Percentiles rank a stretch among this genome's conserved stretches.
Conservation (phyloP, 2,888 invertebrate genomes). For the Quadriops clusia region DNA sequence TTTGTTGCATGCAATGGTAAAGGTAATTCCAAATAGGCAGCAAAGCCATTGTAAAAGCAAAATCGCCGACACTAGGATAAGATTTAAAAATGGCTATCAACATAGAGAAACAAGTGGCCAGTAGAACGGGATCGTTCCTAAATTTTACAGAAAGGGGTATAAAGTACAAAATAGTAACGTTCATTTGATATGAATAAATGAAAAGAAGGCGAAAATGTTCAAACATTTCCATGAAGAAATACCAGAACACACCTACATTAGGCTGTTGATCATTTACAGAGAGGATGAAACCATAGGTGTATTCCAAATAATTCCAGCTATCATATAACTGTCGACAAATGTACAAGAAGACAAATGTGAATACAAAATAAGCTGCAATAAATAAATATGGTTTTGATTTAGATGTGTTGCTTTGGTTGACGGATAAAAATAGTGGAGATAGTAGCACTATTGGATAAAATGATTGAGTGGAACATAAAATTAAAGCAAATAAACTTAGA, state of each 20-base stretch:
- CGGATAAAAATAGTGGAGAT: conserved; percentile 66
- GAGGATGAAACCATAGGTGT: conserved; percentile 69
- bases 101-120: conserved; percentile 68
- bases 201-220: conserved; percentile 95
- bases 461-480: conserved; percentile 70
- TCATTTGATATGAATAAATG: conserved; percentile 93
- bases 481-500: conserved; percentile 56
- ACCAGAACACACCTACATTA: conserved; percentile 98
- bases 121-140: conserved; percentile 64
- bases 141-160: conserved; percentile 75
- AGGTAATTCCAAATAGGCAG: conserved; percentile 86
- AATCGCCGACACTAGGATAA: conserved; percentile 93
- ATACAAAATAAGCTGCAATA: conserved; percentile 16
- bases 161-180: conserved; percentile 82
- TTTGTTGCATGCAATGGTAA: conserved; percentile 85
- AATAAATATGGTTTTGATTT: conserved; percentile 34
- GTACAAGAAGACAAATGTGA: conserved; percentile 30
- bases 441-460: conserved; percentile 72
- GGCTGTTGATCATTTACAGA: conserved; percentile 89
- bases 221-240: conserved; percentile 99
- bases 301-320: conserved; percentile 48
- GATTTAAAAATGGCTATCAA: conserved; percentile 89
- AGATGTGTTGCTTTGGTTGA: conserved; percentile 44
- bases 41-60: conserved; percentile 81
- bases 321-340: conserved; percentile 50